phyloP scores from a whole-genome alignment of 2,888 invertebrate genomes.

The Himalopsyche anomala region DNA sequence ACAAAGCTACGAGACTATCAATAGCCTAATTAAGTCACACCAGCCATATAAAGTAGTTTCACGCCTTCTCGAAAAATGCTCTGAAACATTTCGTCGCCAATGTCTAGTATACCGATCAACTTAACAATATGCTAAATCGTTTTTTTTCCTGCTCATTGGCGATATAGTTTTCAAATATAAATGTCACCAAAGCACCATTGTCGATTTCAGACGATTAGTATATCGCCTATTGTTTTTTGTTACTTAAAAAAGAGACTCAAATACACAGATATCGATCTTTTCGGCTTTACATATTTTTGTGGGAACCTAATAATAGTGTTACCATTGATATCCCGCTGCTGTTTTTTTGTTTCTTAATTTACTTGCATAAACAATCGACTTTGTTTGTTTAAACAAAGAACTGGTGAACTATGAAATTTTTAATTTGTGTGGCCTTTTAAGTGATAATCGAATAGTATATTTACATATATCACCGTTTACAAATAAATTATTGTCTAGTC shows the following conservation, averaged over 20 bases:
- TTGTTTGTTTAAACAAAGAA: no score
- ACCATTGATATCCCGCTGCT: no score
- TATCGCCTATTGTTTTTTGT: neutral
- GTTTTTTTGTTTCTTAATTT: no score
- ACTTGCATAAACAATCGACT: no score
- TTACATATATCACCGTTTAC: no score
- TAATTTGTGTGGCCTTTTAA: no score
- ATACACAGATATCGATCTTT: neutral
- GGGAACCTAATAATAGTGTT: neutral
- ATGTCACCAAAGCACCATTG: neutral
- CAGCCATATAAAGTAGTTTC: neutral
- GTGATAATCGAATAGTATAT: no score
- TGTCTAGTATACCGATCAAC: neutral
- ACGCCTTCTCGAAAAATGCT: neutral
- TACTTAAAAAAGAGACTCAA: neutral
- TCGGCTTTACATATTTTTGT: neutral
- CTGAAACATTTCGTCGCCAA: neutral
- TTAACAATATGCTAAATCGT: neutral
- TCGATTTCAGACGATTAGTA: neutral
- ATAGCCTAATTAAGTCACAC: neutral
- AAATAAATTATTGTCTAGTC: no score
- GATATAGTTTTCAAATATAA: neutral
- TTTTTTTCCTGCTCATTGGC: neutral
- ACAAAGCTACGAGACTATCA: no score
- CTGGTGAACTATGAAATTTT: no score